Evolutionary conservation across 2,113 vertebrate genomes (phyloP).

Genomic region (Columba livia): DNA sequence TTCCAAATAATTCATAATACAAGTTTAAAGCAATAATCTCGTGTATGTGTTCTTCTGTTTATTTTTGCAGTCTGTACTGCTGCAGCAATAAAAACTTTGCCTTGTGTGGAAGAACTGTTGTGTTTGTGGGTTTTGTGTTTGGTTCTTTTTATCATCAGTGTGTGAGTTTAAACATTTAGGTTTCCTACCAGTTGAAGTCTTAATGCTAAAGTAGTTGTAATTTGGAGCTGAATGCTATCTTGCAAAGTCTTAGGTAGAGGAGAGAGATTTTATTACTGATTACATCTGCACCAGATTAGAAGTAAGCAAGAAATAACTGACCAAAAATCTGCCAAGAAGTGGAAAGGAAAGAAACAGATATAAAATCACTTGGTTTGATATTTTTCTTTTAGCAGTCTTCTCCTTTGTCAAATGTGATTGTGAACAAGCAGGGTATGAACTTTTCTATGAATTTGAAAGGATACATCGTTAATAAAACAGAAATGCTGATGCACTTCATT

Average conservation of each 20-base stretch:
- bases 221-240: not conserved
- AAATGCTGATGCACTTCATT: not conserved
- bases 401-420: accelerated
- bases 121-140: too few species aligned
- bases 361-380: not conserved
- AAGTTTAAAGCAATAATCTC: not conserved
- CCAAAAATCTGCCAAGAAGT: not conserved
- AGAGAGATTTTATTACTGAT: not conserved
- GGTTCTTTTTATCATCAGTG: not conserved
- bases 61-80: not conserved
- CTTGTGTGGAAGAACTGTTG: not conserved
- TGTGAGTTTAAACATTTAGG: not conserved
- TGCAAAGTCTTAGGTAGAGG: not conserved
- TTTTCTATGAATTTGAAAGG: too few species aligned
- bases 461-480: too few species aligned
- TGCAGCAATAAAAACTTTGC: not conserved
- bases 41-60: not conserved
- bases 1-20: not conserved
- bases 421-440: not conserved
- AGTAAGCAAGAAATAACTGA: not conserved
- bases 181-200: not conserved
- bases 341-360: not conserved
- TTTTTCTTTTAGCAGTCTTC: not conserved
- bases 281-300: accelerated
- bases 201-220: not conserved